These are phyloP conservation scores for Agrotis clavis DNA, from an alignment of 2,888 invertebrate genomes.

Conservation along the genomic window DNA sequence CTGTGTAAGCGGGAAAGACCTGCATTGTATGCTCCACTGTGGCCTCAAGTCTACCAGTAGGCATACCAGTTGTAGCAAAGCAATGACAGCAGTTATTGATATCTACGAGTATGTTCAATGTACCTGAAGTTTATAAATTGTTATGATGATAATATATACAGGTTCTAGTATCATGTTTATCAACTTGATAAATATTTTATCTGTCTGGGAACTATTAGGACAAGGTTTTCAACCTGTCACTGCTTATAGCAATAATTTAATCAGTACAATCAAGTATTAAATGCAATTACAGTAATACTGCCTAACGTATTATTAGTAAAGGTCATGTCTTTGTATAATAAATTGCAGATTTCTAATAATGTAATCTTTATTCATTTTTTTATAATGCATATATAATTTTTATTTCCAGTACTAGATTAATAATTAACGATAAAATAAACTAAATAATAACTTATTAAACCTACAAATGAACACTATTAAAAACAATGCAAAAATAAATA, in stretches of 20 bases:
- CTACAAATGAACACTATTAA: no score
- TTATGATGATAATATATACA: not conserved
- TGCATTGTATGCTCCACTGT: no score
- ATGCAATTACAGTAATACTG: constrained; percentile 15
- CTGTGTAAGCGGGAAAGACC: no score
- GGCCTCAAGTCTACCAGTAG: no score
- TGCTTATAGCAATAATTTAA: constrained; percentile 12
- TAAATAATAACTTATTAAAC: no score
- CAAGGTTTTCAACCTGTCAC: constrained; percentile 52
- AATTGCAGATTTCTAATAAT: not conserved
- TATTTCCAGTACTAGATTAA: no score
- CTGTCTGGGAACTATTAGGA: constrained; percentile 1
- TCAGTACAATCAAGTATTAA: constrained; percentile 3
- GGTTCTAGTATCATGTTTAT: not conserved
- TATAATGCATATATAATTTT: no score
- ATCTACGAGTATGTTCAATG: not conserved
- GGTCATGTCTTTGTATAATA: constrained; percentile 3
- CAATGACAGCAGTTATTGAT: no score
- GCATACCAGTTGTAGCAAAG: no score
- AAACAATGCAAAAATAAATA: no score
- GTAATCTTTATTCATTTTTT: no score
- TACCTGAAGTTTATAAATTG: not conserved
- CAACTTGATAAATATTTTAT: not conserved
- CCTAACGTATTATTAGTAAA: not conserved
- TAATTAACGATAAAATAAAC: no score